These are phyloP conservation scores for Chromoteleia sp. DNA, from an alignment of 2,888 invertebrate genomes.

Conservation along the genomic window DNA sequence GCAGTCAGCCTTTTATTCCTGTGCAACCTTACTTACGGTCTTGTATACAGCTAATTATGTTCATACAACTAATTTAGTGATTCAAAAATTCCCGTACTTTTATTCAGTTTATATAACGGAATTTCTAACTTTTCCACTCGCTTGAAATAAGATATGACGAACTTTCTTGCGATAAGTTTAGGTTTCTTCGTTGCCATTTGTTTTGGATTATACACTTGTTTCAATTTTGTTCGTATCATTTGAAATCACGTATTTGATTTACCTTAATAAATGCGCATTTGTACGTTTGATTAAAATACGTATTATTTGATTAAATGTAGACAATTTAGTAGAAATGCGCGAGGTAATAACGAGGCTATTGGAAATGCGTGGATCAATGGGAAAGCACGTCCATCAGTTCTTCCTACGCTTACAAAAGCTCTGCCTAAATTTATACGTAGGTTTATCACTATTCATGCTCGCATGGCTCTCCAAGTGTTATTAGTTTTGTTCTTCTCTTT, in stretches of 20 bases:
- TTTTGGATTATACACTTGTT: background rate
- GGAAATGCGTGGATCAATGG: conserved; percentile 46
- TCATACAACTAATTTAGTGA: conserved; percentile 16
- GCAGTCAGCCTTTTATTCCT: conserved; percentile 27
- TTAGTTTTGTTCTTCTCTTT: conserved; percentile 40
- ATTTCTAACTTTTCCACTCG: background rate
- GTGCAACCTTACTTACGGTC: conserved; percentile 21
- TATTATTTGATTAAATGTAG: conserved; percentile 36
- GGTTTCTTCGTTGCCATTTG: background rate
- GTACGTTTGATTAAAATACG: conserved; percentile 4
- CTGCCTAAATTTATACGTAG: conserved; percentile 29
- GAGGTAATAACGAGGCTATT: conserved; percentile 46
- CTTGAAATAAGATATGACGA: conserved; percentile 9
- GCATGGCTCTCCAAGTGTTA: conserved; percentile 47
- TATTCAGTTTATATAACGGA: conserved; percentile 6
- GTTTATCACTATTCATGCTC: conserved; percentile 39
- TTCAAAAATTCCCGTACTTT: conserved; percentile 2
- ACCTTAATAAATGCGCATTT: conserved; percentile 14
- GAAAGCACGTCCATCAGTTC: conserved; percentile 49
- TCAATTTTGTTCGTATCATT: background rate
- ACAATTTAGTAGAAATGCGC: conserved; percentile 47
- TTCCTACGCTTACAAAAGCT: conserved; percentile 37
- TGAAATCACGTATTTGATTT: background rate
- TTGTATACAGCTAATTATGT: conserved; percentile 45
- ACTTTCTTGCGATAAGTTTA: background rate